Percentiles rank a stretch among this genome's conserved stretches.
Evolutionary conservation across 2,113 vertebrate genomes (phyloP).

Genomic region (Osmerus eperlanus): DNA sequence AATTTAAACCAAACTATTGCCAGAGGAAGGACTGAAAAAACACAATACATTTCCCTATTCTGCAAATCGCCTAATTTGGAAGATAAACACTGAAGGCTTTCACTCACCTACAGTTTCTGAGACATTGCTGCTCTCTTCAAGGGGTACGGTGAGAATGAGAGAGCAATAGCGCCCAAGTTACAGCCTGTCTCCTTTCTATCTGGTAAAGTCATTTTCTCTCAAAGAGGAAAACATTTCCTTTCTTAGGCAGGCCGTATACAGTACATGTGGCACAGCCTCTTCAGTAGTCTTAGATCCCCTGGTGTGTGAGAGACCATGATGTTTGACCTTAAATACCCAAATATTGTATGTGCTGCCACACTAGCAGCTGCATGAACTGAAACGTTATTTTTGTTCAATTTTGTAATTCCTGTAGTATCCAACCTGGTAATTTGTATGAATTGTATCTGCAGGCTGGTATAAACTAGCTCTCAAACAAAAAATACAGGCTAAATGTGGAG

Average conservation of each 20-base stretch:
- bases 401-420: not conserved
- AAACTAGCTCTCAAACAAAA: too few relatives aligned
- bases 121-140: constrained; percentile 39
- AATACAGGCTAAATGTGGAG: too few relatives aligned
- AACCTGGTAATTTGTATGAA: not conserved
- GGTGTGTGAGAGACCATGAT: constrained; percentile 16
- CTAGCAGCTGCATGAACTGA: not conserved
- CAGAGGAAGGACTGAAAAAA: constrained; percentile 41
- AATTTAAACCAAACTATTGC: constrained; percentile 63
- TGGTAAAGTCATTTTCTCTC: constrained; percentile 76
- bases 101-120: constrained; percentile 52
- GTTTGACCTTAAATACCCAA: not conserved
- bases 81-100: constrained; percentile 64
- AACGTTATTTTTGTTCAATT: not conserved
- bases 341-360: too few relatives aligned
- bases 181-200: constrained; percentile 57
- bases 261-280: constrained; percentile 54
- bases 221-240: constrained; percentile 77
- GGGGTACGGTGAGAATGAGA: constrained; percentile 38
- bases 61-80: constrained; percentile 69
- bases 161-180: constrained; percentile 35
- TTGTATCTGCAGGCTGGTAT: not conserved
- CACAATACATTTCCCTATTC: constrained; percentile 48
- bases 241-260: constrained; percentile 51
- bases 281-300: constrained; percentile 30